Evolutionary conservation across 2,888 invertebrate genomes (phyloP).

Genomic region (Eristalinus aeneus): DNA sequence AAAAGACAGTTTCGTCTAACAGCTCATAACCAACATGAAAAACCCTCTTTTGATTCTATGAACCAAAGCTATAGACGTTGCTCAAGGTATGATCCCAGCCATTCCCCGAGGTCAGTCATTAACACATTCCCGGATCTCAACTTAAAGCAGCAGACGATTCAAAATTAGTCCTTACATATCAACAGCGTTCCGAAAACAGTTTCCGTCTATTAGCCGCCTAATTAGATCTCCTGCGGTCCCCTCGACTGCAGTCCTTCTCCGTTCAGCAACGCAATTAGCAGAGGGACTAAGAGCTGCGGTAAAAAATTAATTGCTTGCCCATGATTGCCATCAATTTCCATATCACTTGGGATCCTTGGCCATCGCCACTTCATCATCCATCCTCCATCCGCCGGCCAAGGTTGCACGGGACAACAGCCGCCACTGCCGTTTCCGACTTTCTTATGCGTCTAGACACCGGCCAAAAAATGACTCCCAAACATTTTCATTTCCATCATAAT

Average conservation of each 20-base stretch:
- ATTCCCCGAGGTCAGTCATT: too few relatives aligned
- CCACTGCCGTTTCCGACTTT: constrained; percentile 63
- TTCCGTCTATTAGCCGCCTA: constrained; percentile 8
- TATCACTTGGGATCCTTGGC: constrained; percentile 55
- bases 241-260: background rate
- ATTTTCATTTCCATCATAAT: constrained; percentile 43
- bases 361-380: constrained; percentile 70
- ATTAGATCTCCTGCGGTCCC: constrained; percentile 16
- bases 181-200: background rate
- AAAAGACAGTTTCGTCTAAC: too few relatives aligned
- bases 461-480: constrained; percentile 34
- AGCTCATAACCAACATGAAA: too few relatives aligned
- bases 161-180: background rate
- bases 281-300: background rate
- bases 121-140: too few relatives aligned
- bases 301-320: constrained; percentile 59
- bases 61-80: too few relatives aligned
- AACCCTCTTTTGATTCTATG: too few relatives aligned
- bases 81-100: too few relatives aligned
- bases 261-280: background rate
- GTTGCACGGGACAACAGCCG: background rate
- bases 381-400: constrained; percentile 1
- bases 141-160: background rate
- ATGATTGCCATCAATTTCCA: constrained; percentile 47
- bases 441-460: constrained; percentile 68